Evolutionary conservation across 2,113 vertebrate species (phyloP).

Genomic region (Ceuthmochares aereus): DNA sequence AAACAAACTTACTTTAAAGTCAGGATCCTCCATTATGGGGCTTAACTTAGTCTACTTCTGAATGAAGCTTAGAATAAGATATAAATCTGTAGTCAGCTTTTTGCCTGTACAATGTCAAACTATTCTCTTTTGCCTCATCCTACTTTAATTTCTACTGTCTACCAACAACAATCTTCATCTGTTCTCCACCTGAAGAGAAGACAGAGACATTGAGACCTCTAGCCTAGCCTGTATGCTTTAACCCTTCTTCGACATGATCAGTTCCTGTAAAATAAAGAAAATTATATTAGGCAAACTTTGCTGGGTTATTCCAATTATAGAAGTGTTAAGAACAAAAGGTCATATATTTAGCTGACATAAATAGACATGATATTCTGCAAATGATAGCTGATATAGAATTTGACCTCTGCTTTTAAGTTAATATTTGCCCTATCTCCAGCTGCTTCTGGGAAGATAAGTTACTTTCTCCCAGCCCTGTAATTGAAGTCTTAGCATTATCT

Average conservation of each 20-base stretch:
- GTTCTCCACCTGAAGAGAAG: background rate
- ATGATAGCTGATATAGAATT: background rate
- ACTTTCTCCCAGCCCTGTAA: background rate
- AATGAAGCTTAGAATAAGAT: background rate
- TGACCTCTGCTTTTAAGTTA: conserved; percentile 22
- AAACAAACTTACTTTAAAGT: background rate
- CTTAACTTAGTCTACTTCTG: background rate
- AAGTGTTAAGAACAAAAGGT: background rate
- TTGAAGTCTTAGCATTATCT: background rate
- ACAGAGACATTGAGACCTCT: background rate
- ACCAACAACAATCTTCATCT: background rate
- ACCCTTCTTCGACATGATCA: background rate
- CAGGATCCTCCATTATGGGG: background rate
- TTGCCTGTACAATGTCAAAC: background rate
- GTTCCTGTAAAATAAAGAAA: background rate
- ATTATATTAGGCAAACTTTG: background rate
- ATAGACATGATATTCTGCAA: background rate
- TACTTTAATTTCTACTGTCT: background rate
- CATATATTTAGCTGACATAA: background rate
- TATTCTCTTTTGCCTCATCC: background rate
- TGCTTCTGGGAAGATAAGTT: background rate
- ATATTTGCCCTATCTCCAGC: background rate
- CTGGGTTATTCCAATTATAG: background rate
- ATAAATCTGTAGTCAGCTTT: background rate
- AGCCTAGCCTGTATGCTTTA: background rate